phyloP scores from a whole-genome alignment of 2,888 invertebrate genomes.

The Choreutis nemorana region DNA sequence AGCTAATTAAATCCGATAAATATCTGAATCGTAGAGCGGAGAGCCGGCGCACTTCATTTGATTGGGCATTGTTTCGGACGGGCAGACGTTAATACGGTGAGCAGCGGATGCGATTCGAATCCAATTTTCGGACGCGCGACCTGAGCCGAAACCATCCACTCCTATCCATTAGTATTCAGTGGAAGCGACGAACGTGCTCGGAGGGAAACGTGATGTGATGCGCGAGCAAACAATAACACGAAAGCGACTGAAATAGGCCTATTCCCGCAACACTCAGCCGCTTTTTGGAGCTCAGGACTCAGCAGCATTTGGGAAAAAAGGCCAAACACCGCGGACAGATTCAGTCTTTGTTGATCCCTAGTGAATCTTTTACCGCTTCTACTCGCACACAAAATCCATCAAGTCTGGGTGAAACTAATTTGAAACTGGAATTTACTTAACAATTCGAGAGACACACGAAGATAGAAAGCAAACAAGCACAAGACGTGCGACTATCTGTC shows the following conservation, averaged over 20 bases:
- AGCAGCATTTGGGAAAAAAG: no score
- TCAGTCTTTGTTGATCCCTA: no score
- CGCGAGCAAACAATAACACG: conserved; percentile 43
- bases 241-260: conserved; percentile 31
- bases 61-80: conserved; percentile 51
- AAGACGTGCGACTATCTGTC: conserved; percentile 8
- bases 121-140: conserved; percentile 42
- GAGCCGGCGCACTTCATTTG: conserved; percentile 30
- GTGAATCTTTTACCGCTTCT: no score
- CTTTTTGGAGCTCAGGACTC: no score
- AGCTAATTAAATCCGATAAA: not conserved
- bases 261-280: no score
- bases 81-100: conserved; percentile 29
- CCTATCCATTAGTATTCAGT: conserved; percentile 41
- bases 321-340: no score
- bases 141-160: conserved; percentile 26
- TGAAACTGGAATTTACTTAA: conserved; percentile 7
- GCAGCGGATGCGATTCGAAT: conserved; percentile 40
- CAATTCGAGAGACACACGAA: conserved; percentile 8
- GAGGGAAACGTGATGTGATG: conserved; percentile 32
- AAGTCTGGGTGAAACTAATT: conserved; percentile 10
- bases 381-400: conserved; percentile 8
- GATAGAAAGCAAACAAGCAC: conserved; percentile 7
- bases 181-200: conserved; percentile 10
- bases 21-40: conserved; percentile 6